These are phyloP conservation scores for Napeogenes inachia DNA, from an alignment of 2,888 invertebrate species.

Conservation along the genomic window DNA sequence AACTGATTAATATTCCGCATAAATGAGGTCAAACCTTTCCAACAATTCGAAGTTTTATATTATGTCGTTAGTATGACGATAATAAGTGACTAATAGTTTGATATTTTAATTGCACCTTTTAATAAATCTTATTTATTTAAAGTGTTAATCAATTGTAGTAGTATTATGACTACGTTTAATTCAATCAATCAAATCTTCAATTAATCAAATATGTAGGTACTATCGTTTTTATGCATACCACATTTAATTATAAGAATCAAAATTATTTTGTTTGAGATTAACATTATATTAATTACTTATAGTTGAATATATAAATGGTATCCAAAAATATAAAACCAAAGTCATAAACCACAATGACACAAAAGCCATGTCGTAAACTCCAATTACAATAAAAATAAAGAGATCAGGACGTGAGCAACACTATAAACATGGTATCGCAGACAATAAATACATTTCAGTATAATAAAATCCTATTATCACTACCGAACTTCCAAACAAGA, in stretches of 20 bases:
- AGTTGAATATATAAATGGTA: neutral
- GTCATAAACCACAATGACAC: constrained; percentile 14
- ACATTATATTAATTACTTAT: no score
- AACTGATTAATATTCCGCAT: constrained; percentile 23
- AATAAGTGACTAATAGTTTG: no score
- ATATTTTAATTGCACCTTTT: no score
- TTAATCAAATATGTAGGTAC: no score
- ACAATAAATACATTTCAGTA: constrained; percentile 16
- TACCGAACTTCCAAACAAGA: constrained; percentile 31
- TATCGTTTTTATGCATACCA: no score
- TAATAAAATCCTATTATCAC: constrained; percentile 30
- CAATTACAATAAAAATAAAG: constrained; percentile 20
- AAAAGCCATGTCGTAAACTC: constrained; percentile 12
- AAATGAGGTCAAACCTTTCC: constrained; percentile 20
- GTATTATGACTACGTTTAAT: no score
- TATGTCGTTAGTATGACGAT: constrained; percentile 5
- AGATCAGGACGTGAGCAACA: constrained; percentile 13
- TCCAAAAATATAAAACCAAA: constrained; percentile 1
- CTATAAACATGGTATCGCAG: constrained; percentile 17
- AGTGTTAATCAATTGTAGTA: no score
- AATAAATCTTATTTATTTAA: no score
- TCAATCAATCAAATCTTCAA: no score
- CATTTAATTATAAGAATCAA: no score
- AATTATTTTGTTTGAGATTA: no score
- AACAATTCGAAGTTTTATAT: constrained; percentile 20